Evolutionary conservation across 2,888 invertebrate species (phyloP).

Genomic region (Heterodera filipjevi): DNA sequence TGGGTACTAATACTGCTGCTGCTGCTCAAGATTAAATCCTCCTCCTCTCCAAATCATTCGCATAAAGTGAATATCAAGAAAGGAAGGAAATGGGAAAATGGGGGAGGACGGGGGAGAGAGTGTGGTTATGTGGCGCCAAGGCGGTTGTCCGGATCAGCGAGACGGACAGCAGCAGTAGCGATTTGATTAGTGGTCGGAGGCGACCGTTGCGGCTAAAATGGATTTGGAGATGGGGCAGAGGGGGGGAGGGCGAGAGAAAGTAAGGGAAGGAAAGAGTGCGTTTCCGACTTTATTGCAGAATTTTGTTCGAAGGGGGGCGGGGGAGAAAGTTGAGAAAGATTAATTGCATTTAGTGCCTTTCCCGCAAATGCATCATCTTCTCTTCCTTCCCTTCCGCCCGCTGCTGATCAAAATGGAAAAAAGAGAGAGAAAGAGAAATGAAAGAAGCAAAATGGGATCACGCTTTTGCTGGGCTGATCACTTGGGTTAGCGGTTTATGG

Average conservation of each 20-base stretch:
- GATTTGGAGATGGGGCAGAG: neutral
- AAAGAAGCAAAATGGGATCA: too few relatives aligned
- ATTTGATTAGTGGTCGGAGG: neutral
- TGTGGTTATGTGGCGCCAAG: neutral
- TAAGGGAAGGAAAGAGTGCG: neutral
- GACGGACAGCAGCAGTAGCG: too few relatives aligned
- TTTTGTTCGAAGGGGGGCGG: too few relatives aligned
- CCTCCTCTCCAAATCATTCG: neutral
- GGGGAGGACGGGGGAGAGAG: neutral
- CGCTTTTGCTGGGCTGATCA: too few relatives aligned
- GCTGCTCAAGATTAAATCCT: neutral
- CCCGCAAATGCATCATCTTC: too few relatives aligned
- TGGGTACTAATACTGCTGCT: neutral
- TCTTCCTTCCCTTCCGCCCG: too few relatives aligned
- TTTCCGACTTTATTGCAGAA: too few relatives aligned
- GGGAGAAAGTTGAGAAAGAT: too few relatives aligned
- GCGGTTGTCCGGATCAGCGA: neutral
- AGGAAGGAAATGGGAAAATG: neutral
- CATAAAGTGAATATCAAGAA: neutral
- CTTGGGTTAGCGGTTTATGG: too few relatives aligned
- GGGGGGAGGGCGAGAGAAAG: neutral
- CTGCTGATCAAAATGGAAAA: too few relatives aligned
- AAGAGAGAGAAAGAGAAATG: too few relatives aligned
- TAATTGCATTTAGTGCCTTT: too few relatives aligned
- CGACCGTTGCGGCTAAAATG: slow-evolving; percentile 5